These are phyloP conservation scores for Pogonomyrmex barbatus DNA, from an alignment of 1,140 invertebrate genomes.

Conservation along the genomic window DNA sequence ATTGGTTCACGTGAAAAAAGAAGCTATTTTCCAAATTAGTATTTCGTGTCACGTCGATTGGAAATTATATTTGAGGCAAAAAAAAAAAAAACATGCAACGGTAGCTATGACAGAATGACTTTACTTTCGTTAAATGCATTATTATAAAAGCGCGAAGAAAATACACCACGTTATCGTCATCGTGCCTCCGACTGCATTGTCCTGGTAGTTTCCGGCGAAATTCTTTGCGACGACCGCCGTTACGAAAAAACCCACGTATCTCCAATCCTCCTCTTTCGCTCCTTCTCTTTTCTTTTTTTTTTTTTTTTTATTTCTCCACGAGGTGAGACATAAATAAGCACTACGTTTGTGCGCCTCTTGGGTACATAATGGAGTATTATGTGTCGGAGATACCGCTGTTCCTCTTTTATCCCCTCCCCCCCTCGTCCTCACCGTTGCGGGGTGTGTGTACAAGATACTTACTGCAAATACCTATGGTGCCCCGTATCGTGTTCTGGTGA, in stretches of 20 bases:
- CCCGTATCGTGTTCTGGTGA: slow-evolving; percentile 76
- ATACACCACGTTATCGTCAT: slow-evolving; percentile 28
- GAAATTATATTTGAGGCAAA: background rate
- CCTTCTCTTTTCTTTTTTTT: slow-evolving; percentile 47
- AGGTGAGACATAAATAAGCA: slow-evolving; percentile 81
- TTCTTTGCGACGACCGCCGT: slow-evolving; percentile 54
- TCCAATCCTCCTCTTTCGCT: slow-evolving; percentile 30
- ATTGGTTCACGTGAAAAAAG: background rate
- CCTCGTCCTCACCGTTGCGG: slow-evolving; percentile 12
- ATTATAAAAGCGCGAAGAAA: slow-evolving; percentile 12
- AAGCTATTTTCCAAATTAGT: background rate
- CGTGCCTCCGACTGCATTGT: slow-evolving; percentile 45
- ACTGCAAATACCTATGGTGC: slow-evolving; percentile 80
- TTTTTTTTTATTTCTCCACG: slow-evolving; percentile 79
- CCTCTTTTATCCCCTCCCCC: slow-evolving; percentile 42
- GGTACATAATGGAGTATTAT: slow-evolving; percentile 82
- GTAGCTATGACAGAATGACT: background rate
- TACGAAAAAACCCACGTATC: slow-evolving; percentile 67
- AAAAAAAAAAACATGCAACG: background rate
- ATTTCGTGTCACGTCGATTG: background rate
- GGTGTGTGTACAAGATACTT: slow-evolving; percentile 83
- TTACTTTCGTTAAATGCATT: slow-evolving; percentile 16
- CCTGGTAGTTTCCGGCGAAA: slow-evolving; percentile 46
- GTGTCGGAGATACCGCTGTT: slow-evolving; percentile 77
- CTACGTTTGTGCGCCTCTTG: slow-evolving; percentile 79